These are phyloP conservation scores for Temnothorax longispinosus DNA, from an alignment of 1,140 invertebrate species.

Conservation along the genomic window DNA sequence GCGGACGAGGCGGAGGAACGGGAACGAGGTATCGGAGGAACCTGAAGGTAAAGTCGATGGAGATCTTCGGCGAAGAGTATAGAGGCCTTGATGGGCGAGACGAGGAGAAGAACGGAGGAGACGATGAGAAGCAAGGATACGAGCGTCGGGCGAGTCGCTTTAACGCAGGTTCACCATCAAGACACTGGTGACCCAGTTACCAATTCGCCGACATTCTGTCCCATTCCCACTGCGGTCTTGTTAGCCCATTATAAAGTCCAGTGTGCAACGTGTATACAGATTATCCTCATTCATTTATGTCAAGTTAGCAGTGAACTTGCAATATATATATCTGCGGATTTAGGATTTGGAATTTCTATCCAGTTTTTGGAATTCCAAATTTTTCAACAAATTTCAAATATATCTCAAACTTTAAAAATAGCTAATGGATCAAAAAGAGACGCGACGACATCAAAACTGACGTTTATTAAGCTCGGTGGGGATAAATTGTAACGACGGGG, in stretches of 20 bases:
- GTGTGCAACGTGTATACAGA: background rate
- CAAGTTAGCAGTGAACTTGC: background rate
- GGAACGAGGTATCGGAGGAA: slow-evolving; percentile 39
- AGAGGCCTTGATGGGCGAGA: background rate
- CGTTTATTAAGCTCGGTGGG: background rate
- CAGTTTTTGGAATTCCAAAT: no score
- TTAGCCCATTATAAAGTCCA: slow-evolving; percentile 34
- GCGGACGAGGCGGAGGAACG: slow-evolving; percentile 56
- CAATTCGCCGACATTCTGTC: slow-evolving; percentile 63
- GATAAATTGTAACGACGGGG: background rate
- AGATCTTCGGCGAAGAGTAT: slow-evolving; percentile 13
- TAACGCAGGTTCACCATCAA: slow-evolving; percentile 62
- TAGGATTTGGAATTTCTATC: no score
- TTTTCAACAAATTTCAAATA: background rate
- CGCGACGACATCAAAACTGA: no score
- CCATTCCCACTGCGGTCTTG: slow-evolving; percentile 43
- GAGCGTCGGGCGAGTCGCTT: slow-evolving; percentile 40
- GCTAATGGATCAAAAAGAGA: background rate
- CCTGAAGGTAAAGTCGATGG: slow-evolving; percentile 31
- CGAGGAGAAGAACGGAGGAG: background rate
- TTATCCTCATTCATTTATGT: background rate
- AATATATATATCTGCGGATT: background rate
- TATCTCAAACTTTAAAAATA: background rate
- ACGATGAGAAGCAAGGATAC: slow-evolving; percentile 46
- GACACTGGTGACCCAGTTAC: slow-evolving; percentile 77